A percentile compares a stretch with the other conserved stretches of the same genome.
These are phyloP conservation scores for Aelia acuminata DNA, from an alignment of 2,888 invertebrate species.

Conservation along the genomic window DNA sequence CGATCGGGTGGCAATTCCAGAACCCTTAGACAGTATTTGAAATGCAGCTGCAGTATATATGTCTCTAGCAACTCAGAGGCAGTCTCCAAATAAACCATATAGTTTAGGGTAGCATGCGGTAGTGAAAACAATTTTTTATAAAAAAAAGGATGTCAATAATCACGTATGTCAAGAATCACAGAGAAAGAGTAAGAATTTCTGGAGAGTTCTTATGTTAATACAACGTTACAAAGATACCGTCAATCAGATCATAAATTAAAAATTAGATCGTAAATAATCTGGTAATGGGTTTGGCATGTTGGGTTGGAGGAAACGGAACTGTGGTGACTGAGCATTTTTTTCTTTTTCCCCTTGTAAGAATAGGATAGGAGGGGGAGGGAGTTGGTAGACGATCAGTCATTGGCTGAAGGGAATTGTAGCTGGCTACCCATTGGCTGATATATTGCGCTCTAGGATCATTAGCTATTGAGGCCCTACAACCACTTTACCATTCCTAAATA, in stretches of 20 bases:
- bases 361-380: background rate
- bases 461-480: background rate
- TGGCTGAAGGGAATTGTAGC: background rate
- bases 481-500: background rate
- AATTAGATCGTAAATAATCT: background rate
- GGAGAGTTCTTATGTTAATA: too few relatives aligned
- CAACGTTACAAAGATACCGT: too few relatives aligned
- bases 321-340: background rate
- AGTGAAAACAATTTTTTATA: too few relatives aligned
- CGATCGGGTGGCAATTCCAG: too few relatives aligned
- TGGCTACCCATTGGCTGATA: background rate
- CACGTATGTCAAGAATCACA: too few relatives aligned
- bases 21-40: too few relatives aligned
- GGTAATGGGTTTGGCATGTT: background rate
- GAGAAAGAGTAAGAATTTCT: too few relatives aligned
- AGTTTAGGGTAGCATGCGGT: too few relatives aligned
- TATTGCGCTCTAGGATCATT: background rate
- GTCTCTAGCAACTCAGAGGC: too few relatives aligned
- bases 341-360: background rate
- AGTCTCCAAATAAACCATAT: too few relatives aligned
- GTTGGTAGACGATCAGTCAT: slow-evolving; percentile 10
- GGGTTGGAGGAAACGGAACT: background rate
- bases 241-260: background rate
- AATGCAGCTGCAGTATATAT: too few relatives aligned
- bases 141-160: too few relatives aligned